Percentiles rank a stretch among this genome's conserved stretches.
Conservation (phyloP, 2,888 invertebrate species). For the Yponomeuta cagnagella region DNA sequence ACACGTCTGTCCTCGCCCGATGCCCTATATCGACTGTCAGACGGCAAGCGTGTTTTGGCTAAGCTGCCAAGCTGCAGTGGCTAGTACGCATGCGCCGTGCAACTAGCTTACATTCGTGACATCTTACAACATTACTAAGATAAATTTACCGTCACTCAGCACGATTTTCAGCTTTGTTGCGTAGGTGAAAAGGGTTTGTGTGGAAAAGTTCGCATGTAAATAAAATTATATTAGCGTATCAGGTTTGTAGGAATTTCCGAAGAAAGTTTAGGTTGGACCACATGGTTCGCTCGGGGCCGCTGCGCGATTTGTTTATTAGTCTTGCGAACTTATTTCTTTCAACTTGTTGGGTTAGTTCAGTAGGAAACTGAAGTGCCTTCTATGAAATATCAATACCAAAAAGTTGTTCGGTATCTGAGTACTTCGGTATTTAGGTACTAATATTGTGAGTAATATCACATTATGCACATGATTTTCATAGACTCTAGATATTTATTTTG, state of each 20-base stretch:
- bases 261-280: constrained; percentile 18
- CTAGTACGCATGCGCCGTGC: constrained; percentile 57
- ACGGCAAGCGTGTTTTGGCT: constrained; percentile 43
- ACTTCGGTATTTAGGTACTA: not conserved
- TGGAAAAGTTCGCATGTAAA: constrained; percentile 1
- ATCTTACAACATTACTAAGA: constrained; percentile 33
- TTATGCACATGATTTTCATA: no score
- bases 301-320: constrained; percentile 1
- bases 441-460: not conserved
- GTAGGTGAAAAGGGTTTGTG: not conserved
- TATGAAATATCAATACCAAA: not conserved
- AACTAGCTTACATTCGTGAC: constrained; percentile 45
- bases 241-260: constrained; percentile 15
- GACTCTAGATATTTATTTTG: no score
- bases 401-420: not conserved
- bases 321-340: not conserved
- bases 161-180: not conserved
- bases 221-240: constrained; percentile 20
- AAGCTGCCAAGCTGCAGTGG: constrained; percentile 57
- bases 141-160: constrained; percentile 12
- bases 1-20: constrained; percentile 37
- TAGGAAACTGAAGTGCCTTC: not conserved
- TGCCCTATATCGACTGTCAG: constrained; percentile 61
- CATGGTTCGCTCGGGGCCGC: constrained; percentile 17
- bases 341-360: not conserved